Evolutionary conservation across 2,797 vertebrate genomes (phyloP), one percentile per base, ranked within the genome.

Genomic region (Cirrhinus mrigala): DNA sequence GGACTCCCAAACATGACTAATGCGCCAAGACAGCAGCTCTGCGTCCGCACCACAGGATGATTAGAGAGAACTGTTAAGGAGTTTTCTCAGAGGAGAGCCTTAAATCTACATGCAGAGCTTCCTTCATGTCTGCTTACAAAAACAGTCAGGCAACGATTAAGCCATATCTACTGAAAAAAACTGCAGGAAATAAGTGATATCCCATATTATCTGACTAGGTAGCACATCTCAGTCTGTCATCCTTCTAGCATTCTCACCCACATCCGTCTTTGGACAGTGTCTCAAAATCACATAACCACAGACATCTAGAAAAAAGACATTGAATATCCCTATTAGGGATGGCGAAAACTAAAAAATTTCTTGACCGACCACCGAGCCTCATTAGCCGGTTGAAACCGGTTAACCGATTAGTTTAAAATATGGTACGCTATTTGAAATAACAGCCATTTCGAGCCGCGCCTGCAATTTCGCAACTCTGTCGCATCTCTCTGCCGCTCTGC

Each of bases 21-120:
- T 81, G 79, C 74, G 48, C 58, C 62, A 18, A 60, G 85, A 86
- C 77, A 46, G 77, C 37, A 18, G 18, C 60, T 82, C 81, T 79
- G 70, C 70, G 82, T 85, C 70, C 54, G 70, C 80, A 78, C 62
- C 64, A 68, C 77, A 86, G 74, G 54, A 82, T 75, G 82, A 87
- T 90, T 87, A 87, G 79, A 79, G 68, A 69, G n/a, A 84, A 79
- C 33, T 18, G 56, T 82, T 90, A 84, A 79, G 58, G 71, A 52
- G 40, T 33, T 48, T 9, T 87, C 85, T 85, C 82, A 6, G 29
- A 86, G 85, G 81, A 85, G 33, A 83, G 24, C 54, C 48, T 58
- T 33, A 85, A 46, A 64, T 75, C 27, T 54, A 77, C 54, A 81
- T 29, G 68, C 33, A n/a, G 6, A 76, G 33, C 16, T 40, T 85